phyloP scores from a whole-genome alignment of 1,140 invertebrate genomes.

The Dryas iulia region DNA sequence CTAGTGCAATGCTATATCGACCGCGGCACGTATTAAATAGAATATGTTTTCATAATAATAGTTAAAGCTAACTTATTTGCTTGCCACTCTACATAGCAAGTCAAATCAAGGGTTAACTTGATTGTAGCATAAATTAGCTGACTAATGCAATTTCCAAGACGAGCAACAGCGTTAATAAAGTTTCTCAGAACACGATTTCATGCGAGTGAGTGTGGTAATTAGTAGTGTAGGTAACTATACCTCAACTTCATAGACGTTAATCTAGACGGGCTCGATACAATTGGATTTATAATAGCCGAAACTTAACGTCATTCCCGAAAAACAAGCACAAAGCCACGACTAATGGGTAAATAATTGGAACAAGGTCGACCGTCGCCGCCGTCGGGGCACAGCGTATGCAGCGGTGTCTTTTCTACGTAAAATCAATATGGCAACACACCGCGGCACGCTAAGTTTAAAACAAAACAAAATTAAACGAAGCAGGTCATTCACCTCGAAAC shows the following conservation, averaged over 20 bases:
- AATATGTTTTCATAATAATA: background rate
- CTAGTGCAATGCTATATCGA: background rate
- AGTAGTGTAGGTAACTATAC: slow-evolving; percentile 8
- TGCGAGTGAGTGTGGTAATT: slow-evolving; percentile 17
- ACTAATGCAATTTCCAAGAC: slow-evolving; percentile 5
- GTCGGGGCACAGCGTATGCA: slow-evolving; percentile 47
- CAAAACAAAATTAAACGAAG: slow-evolving; percentile 35
- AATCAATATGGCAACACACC: slow-evolving; percentile 60
- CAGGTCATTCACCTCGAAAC: slow-evolving; percentile 54
- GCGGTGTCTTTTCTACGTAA: slow-evolving; percentile 59
- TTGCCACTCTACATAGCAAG: background rate
- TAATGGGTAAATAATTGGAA: slow-evolving; percentile 62
- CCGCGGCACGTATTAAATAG: background rate
- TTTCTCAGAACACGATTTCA: slow-evolving; percentile 25
- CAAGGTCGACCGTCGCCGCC: slow-evolving; percentile 51
- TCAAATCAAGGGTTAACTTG: background rate
- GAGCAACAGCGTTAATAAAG: slow-evolving; percentile 1
- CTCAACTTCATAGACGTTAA: slow-evolving; percentile 27
- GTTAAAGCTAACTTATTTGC: background rate
- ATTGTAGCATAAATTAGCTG: slow-evolving; percentile 2
- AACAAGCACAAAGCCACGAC: slow-evolving; percentile 39
- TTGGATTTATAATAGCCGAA: slow-evolving; percentile 26
- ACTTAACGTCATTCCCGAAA: slow-evolving; percentile 38
- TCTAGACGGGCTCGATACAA: slow-evolving; percentile 29
- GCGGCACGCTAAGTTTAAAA: slow-evolving; percentile 43